These are phyloP conservation scores for Pristionchus maxplancki DNA, from an alignment of 2,888 invertebrate genomes.

Conservation along the genomic window DNA sequence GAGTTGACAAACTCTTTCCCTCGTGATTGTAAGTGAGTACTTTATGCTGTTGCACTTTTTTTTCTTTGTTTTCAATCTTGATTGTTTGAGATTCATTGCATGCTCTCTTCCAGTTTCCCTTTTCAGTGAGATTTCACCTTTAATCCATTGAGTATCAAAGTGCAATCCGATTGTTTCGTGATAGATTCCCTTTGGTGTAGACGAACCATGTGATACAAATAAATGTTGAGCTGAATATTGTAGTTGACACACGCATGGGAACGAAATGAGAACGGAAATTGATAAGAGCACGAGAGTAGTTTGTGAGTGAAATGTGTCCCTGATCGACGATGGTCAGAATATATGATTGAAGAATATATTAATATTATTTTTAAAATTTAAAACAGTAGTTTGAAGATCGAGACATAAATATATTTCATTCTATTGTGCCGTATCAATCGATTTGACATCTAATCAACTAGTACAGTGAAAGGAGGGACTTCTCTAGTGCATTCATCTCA, in stretches of 20 bases:
- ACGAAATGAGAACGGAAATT: background rate
- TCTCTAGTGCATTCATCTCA: slow-evolving; percentile 4
- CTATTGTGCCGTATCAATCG: background rate
- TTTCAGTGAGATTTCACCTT: background rate
- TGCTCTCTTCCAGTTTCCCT: background rate
- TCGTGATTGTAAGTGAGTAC: background rate
- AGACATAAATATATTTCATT: no score
- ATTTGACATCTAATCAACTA: background rate
- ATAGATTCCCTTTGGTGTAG: slow-evolving; percentile 8
- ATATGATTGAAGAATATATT: no score
- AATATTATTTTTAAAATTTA: background rate
- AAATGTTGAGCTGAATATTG: background rate
- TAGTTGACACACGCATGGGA: background rate
- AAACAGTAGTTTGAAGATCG: background rate
- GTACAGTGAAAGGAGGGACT: background rate
- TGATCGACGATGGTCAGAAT: background rate
- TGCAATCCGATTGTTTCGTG: slow-evolving; percentile 39
- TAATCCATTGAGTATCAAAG: slow-evolving; percentile 22
- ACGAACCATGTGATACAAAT: slow-evolving; percentile 13
- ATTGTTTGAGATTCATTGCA: slow-evolving; percentile 24
- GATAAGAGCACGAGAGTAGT: background rate
- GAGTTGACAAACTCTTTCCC: slow-evolving; percentile 17
- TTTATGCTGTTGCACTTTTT: background rate
- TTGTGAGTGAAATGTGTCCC: slow-evolving; percentile 12
- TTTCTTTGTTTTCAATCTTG: background rate